A percentile compares a stretch with the other conserved stretches of the same genome.
Conservation (phyloP, 92 coral and sea anemone genomes). For the Paramuricea clavata region DNA sequence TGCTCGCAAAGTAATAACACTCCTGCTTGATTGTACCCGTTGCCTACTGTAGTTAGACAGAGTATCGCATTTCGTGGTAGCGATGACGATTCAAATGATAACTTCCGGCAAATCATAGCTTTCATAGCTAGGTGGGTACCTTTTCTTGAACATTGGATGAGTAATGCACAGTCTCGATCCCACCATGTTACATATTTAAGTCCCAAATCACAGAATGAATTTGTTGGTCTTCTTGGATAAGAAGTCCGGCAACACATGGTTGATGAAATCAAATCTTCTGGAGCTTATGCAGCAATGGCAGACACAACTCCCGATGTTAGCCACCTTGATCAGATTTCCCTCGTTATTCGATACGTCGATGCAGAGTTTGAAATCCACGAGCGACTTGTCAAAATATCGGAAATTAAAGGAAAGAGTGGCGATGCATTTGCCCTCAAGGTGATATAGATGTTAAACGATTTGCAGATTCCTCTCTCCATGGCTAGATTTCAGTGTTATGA, state of each 20-base stretch:
- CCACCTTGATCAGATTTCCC: conserved; percentile 19
- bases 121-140: conserved; percentile 1
- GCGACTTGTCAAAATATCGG: conserved; percentile 10
- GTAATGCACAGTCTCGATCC: background rate
- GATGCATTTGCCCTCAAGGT: background rate
- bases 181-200: background rate
- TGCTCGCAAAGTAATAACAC: background rate
- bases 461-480: background rate
- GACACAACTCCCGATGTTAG: conserved; percentile 13
- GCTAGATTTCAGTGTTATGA: background rate
- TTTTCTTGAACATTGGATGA: conserved; percentile 16
- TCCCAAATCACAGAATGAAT: conserved; percentile 18
- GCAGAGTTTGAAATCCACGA: conserved; percentile 13
- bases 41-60: background rate
- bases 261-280: background rate
- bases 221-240: background rate
- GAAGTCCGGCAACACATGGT: background rate
- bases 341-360: conserved; percentile 18
- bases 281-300: conserved; percentile 18
- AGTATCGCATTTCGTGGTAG: background rate
- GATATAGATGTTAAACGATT: background rate
- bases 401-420: conserved; percentile 12
- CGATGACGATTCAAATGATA: conserved; percentile 3
- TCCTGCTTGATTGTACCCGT: conserved; percentile 12
- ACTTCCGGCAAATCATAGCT: conserved; percentile 1